Evolutionary conservation across 2,888 invertebrate genomes (phyloP).

Genomic region (Tromatobia lineatoria): DNA sequence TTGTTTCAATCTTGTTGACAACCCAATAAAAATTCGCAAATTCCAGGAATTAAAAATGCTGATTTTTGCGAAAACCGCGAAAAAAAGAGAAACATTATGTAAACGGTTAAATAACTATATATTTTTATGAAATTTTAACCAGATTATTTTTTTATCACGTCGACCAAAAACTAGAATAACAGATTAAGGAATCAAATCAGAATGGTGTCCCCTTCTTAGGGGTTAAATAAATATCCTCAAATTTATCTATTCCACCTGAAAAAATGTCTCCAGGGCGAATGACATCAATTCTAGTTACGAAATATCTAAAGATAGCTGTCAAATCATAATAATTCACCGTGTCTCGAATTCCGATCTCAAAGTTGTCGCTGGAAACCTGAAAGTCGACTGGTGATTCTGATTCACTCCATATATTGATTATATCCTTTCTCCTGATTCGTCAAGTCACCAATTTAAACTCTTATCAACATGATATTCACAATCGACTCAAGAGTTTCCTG

Average conservation of each 20-base stretch:
- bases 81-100: no score
- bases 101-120: no score
- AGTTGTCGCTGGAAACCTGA: neutral
- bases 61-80: neutral
- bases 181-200: neutral
- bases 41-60: neutral
- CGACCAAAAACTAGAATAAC: neutral
- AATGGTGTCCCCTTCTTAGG: neutral
- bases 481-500: slow-evolving; percentile 37
- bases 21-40: no score
- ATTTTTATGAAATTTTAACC: no score
- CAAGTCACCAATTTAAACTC: slow-evolving; percentile 36
- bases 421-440: slow-evolving; percentile 38
- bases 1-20: no score
- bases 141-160: no score
- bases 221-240: neutral
- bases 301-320: neutral
- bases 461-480: slow-evolving; percentile 22
- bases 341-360: neutral
- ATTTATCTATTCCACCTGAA: neutral
- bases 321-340: neutral
- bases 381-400: neutral
- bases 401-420: slow-evolving; percentile 27
- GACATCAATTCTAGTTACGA: neutral
- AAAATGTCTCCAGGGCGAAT: neutral